Base-by-base conservation (phyloP, 2,797 vertebrate genomes). In the Champsocephalus gunnari region DNA sequence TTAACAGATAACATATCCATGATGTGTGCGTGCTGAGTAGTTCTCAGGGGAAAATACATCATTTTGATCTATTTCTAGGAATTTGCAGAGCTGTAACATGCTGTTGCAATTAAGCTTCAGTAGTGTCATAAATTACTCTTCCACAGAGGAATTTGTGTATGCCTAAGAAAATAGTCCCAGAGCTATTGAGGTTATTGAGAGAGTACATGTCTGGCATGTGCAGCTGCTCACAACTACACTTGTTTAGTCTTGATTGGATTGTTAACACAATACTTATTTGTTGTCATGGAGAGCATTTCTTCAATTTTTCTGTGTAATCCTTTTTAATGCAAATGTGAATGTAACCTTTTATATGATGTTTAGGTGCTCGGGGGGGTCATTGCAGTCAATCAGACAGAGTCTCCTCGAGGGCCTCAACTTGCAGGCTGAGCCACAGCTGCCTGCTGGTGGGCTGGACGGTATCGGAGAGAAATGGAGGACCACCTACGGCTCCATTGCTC, bases 321-420 rank as follows among this genome's bases (percentile, higher is more conserved):
- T 12, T 3, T 49, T 63, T 32, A 32, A 4, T 63, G 43, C 12
- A 49, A 28, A 11, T n/a, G 11, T 50, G 45, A 47, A 9, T 59
- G n/a, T 69, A 19, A 65, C 12, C 3, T 49, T 5, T 8, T 45
- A 9, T 63, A 13, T 55, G 24, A 19, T 59, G 3, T 72, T 49
- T 85, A 95, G 95, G 75, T 93, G 92, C 85, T 81, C 75, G 8
- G 71, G 32, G 11, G 80, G 84, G 44, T 83, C 85, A 1, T 17
- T 92, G 80, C 75, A 91, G 66, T 80, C 79, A 62, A 85, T 93
- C 75, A 89, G 87, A 56, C 92, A 89, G 81, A 17, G 28, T 41
- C 87, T 95, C 57, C 92, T 95, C 12, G 44, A 58, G 12, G 89
- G 81, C 28, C 89, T 95, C n/a, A 91, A 88, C 67, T 50, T 95